Evolutionary conservation across 2,113 vertebrate genomes (phyloP).

Genomic region (Corythornis cristatus): DNA sequence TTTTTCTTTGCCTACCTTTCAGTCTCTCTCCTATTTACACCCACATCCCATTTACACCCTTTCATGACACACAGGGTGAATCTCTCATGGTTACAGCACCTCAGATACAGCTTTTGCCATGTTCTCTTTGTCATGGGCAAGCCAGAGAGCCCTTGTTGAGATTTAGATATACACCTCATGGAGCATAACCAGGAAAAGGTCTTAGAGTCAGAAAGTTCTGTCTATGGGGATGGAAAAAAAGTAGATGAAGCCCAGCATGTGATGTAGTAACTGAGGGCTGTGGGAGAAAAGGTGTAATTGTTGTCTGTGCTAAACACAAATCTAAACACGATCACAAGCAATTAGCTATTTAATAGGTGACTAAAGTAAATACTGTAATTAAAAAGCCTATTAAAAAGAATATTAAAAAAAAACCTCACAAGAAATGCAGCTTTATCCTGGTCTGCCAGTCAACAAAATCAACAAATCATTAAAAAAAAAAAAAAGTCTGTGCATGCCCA

Average conservation of each 20-base stretch:
- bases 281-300: conserved; percentile 52
- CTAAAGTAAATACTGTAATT: conserved; percentile 61
- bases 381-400: conserved; percentile 39
- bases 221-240: not conserved
- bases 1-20: not conserved
- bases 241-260: not conserved
- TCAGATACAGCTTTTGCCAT: not conserved
- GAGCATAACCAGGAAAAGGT: not conserved
- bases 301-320: conserved; percentile 58
- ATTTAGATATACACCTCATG: not conserved
- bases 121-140: not conserved
- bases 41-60: not conserved
- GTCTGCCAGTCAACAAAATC: conserved; percentile 35
- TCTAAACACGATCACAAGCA: conserved; percentile 50
- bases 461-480: conserved; percentile 42
- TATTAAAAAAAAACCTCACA: conserved; percentile 26
- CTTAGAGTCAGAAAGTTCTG: not conserved
- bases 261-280: not conserved
- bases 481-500: conserved; percentile 2
- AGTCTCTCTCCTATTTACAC: not conserved
- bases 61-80: not conserved
- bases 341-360: conserved; percentile 61
- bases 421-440: conserved; percentile 27
- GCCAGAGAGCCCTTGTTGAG: not conserved
- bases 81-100: not conserved